Base-by-base conservation (phyloP, 2,797 vertebrate genomes). In the Cossypha niveicapilla region DNA sequence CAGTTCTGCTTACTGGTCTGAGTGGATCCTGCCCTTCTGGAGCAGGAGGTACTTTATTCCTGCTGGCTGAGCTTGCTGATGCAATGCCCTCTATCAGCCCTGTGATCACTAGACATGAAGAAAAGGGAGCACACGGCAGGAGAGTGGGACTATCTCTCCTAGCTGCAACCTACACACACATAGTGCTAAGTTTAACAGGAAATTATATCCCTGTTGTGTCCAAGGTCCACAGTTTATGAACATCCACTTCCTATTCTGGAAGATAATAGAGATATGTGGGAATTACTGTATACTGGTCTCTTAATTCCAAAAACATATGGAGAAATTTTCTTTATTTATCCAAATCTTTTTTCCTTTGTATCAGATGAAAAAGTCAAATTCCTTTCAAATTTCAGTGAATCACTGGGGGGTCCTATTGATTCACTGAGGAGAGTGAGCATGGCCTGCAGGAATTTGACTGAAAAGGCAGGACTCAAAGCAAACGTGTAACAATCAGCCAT, bases 91-190 rank as follows among this genome's bases (percentile, higher is more conserved):
- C 37, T 18, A 22, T 73, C 70, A 90, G 63, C 45, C 19, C 74
- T 28, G 56, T 11, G 60, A 70, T 41, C 2, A 1, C 34, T 18
- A 32, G 60, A 54, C 4, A 5, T 9, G 44, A 95, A 70, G 77
- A 76, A 75, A 76, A 21, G 10, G 50, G 58, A 96, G 58, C 8
- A 4, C 62, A 48, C 3, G 18, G 76, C 92, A 86, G 66, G 66
- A 72, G n/a, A 90, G 80, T 67, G 44, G 84, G 81, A 85, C 91
- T 89, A 18, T 76, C 84, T 83, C 84, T 96, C 89, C 94, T 74
- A 96, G 89, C 84, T 91, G 45, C 95, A 96, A 80, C 96, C 96
- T 91, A 96, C 96, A 91, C 92, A 91, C 93, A 94, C 93, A 96
- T 96, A 96, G 93, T 96, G 96, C 44, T 93, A 96, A 67, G 84